Base-by-base conservation (phyloP, 2,888 invertebrate species). In the Pseudococcus jackbeardsleyi region DNA sequence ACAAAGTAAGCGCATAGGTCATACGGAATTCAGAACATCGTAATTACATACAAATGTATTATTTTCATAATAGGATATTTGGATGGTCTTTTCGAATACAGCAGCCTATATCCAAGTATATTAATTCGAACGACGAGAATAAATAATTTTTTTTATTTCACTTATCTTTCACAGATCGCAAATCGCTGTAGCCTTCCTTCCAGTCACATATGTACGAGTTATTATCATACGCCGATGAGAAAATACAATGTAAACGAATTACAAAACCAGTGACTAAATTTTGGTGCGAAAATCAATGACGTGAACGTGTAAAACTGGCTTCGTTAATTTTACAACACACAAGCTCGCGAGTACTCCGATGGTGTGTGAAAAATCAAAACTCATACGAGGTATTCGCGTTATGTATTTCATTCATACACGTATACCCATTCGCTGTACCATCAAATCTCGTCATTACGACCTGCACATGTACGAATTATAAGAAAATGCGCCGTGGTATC, bases 281-380 rank as follows among this genome's bases (percentile, higher is more conserved):
- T 42, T 77, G 39, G 77, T 77, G 42, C 77, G 77, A 77, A 77
- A 42, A 42, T 77, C 77, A 77, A 33, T 77, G 77, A 77, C 77
- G 42, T 39, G 77, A 77, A 77, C 77, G 39, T 17, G 77, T 77
- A 33, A 42, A 77, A 77, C 77, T 26, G 77, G 77, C 77, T 77
- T 77, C 42, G 77, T 77, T 68, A 68, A 68, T 26, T 68, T 68
- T 68, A 68, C 68, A 68, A 68, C 26, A 68, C n/a, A 54, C 68
- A 17, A 11, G 50, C 50, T 50, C 50, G 50, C 11, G 50, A 50
- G 33, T 77, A 77, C 77, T 12, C 77, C 85, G 85, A 85, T 85
- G 59, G 85, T 85, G 85, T 85, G 85, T 85, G 85, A 85, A 85
- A 85, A 85, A 85, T 85, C 85, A 59, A 85, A 85, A 42, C 85